phyloP scores from a whole-genome alignment of 1,140 invertebrate genomes.

The Brachionus angularis region DNA sequence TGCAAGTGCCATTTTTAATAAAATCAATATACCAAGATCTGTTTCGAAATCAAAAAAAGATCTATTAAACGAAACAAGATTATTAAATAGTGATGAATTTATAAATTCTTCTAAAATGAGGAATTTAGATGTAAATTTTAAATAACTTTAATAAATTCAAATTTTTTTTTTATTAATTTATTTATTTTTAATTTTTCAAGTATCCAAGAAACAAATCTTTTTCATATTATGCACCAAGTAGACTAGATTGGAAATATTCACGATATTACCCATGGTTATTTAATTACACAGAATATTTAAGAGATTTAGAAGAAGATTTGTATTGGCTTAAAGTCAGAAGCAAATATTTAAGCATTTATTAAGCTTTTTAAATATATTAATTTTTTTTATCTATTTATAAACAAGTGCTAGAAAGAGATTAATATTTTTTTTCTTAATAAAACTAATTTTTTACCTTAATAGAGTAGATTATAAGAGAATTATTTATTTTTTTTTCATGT shows the following conservation, averaged over 20 bases:
- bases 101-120: not conserved
- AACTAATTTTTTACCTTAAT: too few species aligned
- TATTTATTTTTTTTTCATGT: too few species aligned
- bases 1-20: constrained; percentile 9
- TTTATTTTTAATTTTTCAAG: not conserved
- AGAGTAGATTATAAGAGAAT: too few species aligned
- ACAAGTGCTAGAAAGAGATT: too few species aligned
- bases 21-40: not conserved
- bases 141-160: too few species aligned
- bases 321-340: constrained; percentile 6
- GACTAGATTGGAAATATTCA: constrained; percentile 37
- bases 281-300: constrained; percentile 33
- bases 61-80: constrained; percentile 14
- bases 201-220: constrained; percentile 24
- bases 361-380: too few species aligned
- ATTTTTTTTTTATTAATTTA: too few species aligned
- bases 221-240: constrained; percentile 7
- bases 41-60: not conserved
- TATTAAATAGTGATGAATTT: constrained; percentile 4
- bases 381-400: too few species aligned
- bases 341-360: constrained; percentile 35
- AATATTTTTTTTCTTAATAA: too few species aligned
- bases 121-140: not conserved
- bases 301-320: constrained; percentile 34
- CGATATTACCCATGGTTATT: constrained; percentile 42